A percentile compares a stretch with the other conserved stretches of the same genome.
Conservation (phyloP, 2,888 invertebrate genomes). For the Drosophila formosana region DNA sequence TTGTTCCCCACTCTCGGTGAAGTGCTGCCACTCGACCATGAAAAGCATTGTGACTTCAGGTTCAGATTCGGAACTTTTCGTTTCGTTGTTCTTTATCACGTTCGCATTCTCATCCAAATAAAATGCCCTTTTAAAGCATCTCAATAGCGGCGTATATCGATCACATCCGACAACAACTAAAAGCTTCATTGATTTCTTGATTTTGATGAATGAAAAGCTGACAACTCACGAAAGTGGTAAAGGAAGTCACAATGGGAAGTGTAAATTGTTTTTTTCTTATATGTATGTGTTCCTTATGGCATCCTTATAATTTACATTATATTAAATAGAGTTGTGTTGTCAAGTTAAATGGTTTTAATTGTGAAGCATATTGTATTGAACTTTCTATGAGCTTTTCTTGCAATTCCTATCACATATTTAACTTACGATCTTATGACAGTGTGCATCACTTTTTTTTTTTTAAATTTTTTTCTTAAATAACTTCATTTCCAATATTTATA, state of each 20-base stretch:
- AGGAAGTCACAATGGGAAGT: background rate
- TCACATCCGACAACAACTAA: background rate
- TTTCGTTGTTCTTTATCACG: slow-evolving; percentile 17
- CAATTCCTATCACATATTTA: too few species aligned
- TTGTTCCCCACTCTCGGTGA: slow-evolving; percentile 54
- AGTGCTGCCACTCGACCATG: slow-evolving; percentile 66
- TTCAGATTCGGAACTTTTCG: slow-evolving; percentile 10
- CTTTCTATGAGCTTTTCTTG: too few species aligned
- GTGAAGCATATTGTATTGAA: too few species aligned
- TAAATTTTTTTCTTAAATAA: too few species aligned
- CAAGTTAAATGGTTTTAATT: too few species aligned
- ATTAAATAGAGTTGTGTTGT: too few species aligned
- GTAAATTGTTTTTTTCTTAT: too few species aligned
- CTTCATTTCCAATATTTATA: too few species aligned
- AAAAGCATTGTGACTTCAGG: slow-evolving; percentile 28
- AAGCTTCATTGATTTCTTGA: background rate
- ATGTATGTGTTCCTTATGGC: too few species aligned
- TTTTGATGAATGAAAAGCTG: background rate
- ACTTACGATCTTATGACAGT: too few species aligned
- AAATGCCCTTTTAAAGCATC: slow-evolving; percentile 2
- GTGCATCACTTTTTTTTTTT: too few species aligned
- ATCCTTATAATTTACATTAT: background rate
- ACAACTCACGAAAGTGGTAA: background rate
- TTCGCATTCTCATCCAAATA: slow-evolving; percentile 3
- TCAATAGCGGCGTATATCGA: slow-evolving; percentile 8